phyloP scores from a whole-genome alignment of 2,888 invertebrate genomes.

The Xanthia togata region DNA sequence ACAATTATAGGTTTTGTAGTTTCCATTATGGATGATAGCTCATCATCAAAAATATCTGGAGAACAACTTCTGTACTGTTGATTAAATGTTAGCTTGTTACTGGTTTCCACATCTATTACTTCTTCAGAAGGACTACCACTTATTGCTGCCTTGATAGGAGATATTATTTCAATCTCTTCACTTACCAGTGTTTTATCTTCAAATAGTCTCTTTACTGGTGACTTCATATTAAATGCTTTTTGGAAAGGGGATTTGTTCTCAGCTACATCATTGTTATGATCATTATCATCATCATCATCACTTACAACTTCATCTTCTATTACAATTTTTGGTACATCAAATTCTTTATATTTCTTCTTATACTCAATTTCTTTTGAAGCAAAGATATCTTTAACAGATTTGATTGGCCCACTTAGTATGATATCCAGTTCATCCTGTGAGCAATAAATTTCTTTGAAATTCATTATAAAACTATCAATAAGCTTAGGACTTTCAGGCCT shows the following conservation, averaged over 20 bases:
- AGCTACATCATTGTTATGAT: neutral
- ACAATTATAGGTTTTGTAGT: slow-evolving; percentile 36
- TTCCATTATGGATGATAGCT: slow-evolving; percentile 70
- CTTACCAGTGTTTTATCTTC: slow-evolving; percentile 6
- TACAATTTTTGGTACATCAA: slow-evolving; percentile 17
- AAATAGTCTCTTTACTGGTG: slow-evolving; percentile 23
- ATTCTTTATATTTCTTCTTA: slow-evolving; percentile 9
- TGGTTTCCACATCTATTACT: slow-evolving; percentile 27
- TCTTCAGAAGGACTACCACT: slow-evolving; percentile 4
- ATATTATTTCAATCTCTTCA: slow-evolving; percentile 31
- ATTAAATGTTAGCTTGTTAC: slow-evolving; percentile 28
- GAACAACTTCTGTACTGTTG: slow-evolving; percentile 79
- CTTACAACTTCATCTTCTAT: slow-evolving; percentile 15
- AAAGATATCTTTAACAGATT: slow-evolving; percentile 74
- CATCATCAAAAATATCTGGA: slow-evolving; percentile 89
- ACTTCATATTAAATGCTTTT: neutral
- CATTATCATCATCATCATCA: neutral
- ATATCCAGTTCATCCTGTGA: slow-evolving; percentile 81
- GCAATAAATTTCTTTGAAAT: slow-evolving; percentile 79
- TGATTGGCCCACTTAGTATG: slow-evolving; percentile 81
- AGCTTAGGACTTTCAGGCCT: slow-evolving; percentile 90
- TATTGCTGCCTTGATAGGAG: slow-evolving; percentile 18
- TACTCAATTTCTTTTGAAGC: slow-evolving; percentile 48
- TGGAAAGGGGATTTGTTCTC: slow-evolving; percentile 18
- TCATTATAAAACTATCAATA: slow-evolving; percentile 66